Conservation (phyloP, 1,140 invertebrate species). For the Xylocopa sonorina region DNA sequence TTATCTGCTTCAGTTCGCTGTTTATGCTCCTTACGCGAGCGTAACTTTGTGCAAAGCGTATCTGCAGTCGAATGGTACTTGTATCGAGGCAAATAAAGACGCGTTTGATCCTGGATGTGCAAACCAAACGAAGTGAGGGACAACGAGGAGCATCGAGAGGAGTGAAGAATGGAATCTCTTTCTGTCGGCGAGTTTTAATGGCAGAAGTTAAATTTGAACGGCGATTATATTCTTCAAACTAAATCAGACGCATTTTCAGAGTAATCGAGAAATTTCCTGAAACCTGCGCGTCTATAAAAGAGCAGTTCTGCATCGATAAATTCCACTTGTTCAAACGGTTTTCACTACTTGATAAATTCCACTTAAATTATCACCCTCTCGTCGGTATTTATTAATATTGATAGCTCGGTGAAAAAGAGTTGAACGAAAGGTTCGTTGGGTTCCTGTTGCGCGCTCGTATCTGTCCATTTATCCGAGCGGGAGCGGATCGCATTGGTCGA, state of each 20-base stretch:
- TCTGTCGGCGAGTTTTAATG: too few relatives aligned
- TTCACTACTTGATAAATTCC: background rate
- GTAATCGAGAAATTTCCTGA: too few relatives aligned
- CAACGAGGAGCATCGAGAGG: too few relatives aligned
- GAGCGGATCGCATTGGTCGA: background rate
- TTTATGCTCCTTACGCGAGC: slow-evolving; percentile 3
- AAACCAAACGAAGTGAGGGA: too few relatives aligned
- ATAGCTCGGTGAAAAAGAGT: background rate
- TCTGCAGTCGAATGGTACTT: background rate
- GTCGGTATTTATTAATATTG: background rate
- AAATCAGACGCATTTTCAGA: background rate
- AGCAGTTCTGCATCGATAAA: too few relatives aligned
- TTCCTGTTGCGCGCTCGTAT: slow-evolving; percentile 1
- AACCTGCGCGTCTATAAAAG: too few relatives aligned
- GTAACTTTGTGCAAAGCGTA: background rate
- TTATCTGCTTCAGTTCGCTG: background rate
- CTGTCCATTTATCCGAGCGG: background rate
- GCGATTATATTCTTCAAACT: too few relatives aligned
- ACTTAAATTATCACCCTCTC: background rate
- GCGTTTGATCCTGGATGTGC: too few relatives aligned
- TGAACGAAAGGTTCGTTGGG: background rate
- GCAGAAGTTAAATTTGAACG: too few relatives aligned
- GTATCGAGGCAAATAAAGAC: rapidly evolving
- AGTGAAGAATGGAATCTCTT: too few relatives aligned
- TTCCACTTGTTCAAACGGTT: background rate